Base-by-base conservation (phyloP, 2,888 invertebrate species). In the Linnaemya vulpina region DNA sequence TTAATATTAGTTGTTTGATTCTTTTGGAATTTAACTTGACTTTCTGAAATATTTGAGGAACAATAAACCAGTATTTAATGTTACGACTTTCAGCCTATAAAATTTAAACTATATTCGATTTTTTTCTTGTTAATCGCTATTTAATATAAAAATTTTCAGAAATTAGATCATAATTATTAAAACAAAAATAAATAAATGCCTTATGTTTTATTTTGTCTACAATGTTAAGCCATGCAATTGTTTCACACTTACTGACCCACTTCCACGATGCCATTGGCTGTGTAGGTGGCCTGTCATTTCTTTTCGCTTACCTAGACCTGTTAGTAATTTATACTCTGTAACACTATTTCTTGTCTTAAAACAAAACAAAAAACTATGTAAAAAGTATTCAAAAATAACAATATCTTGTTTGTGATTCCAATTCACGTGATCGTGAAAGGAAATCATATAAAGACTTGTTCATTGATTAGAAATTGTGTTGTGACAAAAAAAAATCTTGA, bases 201-300 rank as follows among this genome's bases (percentile, higher is more conserved):
- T 10, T 38, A 38, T 46, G 1, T 46, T 15, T 13, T 13, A n/a
- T 15, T n/a, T 46, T 30, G 30, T 15, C 15, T 40, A 40, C 5
- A 74, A 20, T 38, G 17, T 74, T 63, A 38, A 22, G 10, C 8
- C 7, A 25, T 25, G 38, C 43, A 63, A 71, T 71, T 55, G 58
- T 20, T 35, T 71, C 20, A 73, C 60, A 76, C 46, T 40, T 43
- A 55, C 15, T 74, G 74, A 78, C 75, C 84, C 65, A 80, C 73
- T 73, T 76, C 11, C 35, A 0, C 3, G 30, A 1, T 17, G 13
- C 10, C 49, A 20, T 58, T 20, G 20, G 9, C 25, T 17, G 77
- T 78, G 82, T 84, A 46, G 84, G 81, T 77, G 84, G 77, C 43
- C 68, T 40, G 11, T 38, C 30, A 20, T 35, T 35, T 51, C 3